Evolutionary conservation across 2,113 vertebrate species (phyloP).

Genomic region (Amphiprion ocellaris): DNA sequence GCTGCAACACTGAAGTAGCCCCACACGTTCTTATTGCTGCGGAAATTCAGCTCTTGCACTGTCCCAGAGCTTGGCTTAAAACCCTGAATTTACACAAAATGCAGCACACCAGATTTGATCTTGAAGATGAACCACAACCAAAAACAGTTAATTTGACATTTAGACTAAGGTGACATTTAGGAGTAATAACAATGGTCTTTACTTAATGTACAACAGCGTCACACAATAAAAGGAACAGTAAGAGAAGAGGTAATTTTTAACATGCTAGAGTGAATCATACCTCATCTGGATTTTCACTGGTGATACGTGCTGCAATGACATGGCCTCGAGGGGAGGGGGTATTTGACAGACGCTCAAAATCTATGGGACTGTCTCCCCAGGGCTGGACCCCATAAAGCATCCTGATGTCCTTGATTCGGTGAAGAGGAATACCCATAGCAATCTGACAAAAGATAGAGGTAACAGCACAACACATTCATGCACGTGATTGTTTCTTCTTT

Average conservation of each 20-base stretch:
- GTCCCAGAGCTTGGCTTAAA: conserved; percentile 99
- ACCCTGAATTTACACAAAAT: conserved; percentile 83
- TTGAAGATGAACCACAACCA: neutral
- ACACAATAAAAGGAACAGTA: neutral
- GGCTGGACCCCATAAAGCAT: conserved; percentile 95
- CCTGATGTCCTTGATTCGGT: conserved; percentile 97
- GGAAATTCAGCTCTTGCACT: conserved; percentile 98
- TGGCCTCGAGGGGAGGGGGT: conserved; percentile 94
- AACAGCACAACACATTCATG: neutral
- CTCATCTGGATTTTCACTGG: conserved; percentile 99
- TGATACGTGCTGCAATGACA: conserved; percentile 98
- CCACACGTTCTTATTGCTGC: conserved; percentile 99
- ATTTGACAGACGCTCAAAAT: conserved; percentile 93
- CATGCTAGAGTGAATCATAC: conserved; percentile 69
- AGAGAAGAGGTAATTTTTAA: neutral
- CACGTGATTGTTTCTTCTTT: neutral
- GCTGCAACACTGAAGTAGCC: conserved; percentile 99
- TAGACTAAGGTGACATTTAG: neutral
- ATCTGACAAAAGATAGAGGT: conserved; percentile 83
- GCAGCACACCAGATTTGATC: neutral
- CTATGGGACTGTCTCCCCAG: conserved; percentile 93
- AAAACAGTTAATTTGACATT: neutral
- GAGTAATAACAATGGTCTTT: neutral
- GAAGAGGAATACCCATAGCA: conserved; percentile 96
- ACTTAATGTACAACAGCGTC: neutral